Evolutionary conservation across 2,797 vertebrate species (phyloP).

Genomic region (Ammospiza maritima): DNA sequence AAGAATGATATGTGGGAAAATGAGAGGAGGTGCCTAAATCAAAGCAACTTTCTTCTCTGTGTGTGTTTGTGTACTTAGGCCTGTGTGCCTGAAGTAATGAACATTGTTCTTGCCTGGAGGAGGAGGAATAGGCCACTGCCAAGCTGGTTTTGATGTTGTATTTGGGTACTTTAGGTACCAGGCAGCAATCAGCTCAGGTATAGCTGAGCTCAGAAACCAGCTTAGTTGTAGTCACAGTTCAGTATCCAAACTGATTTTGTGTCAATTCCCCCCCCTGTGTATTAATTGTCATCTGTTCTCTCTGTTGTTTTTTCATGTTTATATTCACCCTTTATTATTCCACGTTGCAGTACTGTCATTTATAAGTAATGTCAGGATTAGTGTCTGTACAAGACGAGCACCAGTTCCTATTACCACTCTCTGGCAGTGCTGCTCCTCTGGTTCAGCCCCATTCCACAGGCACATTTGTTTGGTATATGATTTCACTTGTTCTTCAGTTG

Average conservation of each 20-base stretch:
- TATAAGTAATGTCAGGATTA: not conserved
- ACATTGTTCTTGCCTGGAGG: not conserved
- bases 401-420: not conserved
- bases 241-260: not conserved
- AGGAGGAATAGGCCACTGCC: not conserved
- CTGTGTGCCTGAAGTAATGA: not conserved
- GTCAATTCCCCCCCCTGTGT: not conserved
- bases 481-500: not conserved
- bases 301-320: not conserved
- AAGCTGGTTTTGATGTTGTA: not conserved
- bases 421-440: not conserved
- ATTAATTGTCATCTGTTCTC: not conserved
- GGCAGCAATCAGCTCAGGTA: not conserved
- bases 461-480: accelerated
- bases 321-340: not conserved
- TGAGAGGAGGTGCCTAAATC: not conserved
- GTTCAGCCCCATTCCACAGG: accelerated
- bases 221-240: not conserved
- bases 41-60: not conserved
- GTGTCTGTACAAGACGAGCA: not conserved
- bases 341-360: not conserved
- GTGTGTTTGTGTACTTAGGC: not conserved
- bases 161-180: not conserved
- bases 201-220: not conserved
- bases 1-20: not conserved